Percentiles rank a stretch among this genome's conserved stretches.
Conservation (phyloP, 2,888 invertebrate genomes). For the Meta bourneti region DNA sequence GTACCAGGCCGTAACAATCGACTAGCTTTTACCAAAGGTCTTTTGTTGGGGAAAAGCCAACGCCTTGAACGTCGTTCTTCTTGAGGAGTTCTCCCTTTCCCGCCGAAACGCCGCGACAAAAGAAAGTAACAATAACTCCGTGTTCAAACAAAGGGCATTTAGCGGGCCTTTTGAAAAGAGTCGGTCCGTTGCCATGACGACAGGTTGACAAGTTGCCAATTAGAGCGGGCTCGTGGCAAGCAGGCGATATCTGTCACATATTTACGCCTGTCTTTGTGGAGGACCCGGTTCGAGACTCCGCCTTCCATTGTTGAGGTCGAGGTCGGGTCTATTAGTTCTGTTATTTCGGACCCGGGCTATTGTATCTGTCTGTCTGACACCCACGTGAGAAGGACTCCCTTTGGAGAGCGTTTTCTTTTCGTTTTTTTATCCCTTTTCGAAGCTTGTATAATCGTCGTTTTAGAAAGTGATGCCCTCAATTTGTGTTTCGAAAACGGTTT, state of each 20-base stretch:
- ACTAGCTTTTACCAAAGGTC: conserved; percentile 27
- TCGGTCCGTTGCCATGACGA: conserved; percentile 52
- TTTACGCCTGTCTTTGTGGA: conserved; percentile 62
- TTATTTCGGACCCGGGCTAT: conserved; percentile 37
- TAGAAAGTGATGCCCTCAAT: conserved; percentile 65
- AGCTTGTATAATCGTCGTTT: neutral
- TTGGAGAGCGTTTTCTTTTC: conserved; percentile 13
- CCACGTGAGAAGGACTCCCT: conserved; percentile 28
- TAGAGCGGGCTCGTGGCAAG: conserved; percentile 65
- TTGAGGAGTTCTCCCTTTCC: neutral
- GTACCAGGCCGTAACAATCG: conserved; percentile 30
- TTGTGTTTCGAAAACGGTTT: conserved; percentile 14
- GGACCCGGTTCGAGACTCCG: conserved; percentile 20
- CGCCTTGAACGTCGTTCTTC: conserved; percentile 26
- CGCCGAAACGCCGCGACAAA: neutral
- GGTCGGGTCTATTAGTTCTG: conserved; percentile 59
- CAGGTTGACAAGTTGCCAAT: conserved; percentile 72
- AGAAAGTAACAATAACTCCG: conserved; percentile 41
- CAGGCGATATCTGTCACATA: conserved; percentile 61
- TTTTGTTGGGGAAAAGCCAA: conserved; percentile 32
- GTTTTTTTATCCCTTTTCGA: neutral
- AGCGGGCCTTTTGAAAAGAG: conserved; percentile 46
- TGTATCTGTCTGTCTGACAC: conserved; percentile 46
- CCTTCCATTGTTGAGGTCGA: conserved; percentile 72
- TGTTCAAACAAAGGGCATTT: conserved; percentile 60